Conservation (phyloP, 2,797 vertebrate genomes). For the Mustela erminea region DNA sequence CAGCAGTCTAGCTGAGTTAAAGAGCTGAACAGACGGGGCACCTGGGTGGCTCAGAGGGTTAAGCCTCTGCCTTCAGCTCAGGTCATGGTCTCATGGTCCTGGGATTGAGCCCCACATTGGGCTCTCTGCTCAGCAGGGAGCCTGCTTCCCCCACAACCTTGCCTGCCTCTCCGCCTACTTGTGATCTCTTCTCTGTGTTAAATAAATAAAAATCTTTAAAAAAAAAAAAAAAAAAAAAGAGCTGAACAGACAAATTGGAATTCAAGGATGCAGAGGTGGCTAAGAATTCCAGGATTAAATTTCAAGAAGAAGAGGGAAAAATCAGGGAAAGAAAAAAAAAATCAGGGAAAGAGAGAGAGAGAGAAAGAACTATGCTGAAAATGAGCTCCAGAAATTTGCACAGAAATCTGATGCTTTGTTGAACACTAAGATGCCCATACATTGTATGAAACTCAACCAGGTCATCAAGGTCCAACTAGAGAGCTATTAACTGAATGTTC, state of each 20-base stretch:
- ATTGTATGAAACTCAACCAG: not conserved
- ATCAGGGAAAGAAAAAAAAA: not conserved
- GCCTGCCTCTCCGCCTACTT: no score
- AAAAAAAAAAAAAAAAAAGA: not conserved
- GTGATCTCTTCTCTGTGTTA: no score
- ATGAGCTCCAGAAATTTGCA: not conserved
- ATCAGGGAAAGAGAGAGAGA: not conserved
- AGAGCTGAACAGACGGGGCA: not conserved
- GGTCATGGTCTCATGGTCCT: no score
- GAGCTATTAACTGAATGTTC: not conserved
- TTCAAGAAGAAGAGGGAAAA: not conserved
- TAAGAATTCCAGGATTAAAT: not conserved
- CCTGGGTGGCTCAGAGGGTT: no score
- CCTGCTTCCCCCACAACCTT: no score
- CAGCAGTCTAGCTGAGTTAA: not conserved
- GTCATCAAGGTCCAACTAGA: not conserved
- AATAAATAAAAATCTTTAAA: no score
- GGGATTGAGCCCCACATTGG: no score
- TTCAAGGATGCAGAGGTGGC: not conserved
- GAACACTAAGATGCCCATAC: not conserved
- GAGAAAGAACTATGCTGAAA: not conserved
- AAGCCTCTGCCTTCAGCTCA: no score
- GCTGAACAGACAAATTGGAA: not conserved
- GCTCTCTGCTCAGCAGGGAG: no score
- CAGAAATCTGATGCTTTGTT: not conserved